Conservation (phyloP, 2,797 vertebrate species). For the Coranthus polyacanthus region DNA sequence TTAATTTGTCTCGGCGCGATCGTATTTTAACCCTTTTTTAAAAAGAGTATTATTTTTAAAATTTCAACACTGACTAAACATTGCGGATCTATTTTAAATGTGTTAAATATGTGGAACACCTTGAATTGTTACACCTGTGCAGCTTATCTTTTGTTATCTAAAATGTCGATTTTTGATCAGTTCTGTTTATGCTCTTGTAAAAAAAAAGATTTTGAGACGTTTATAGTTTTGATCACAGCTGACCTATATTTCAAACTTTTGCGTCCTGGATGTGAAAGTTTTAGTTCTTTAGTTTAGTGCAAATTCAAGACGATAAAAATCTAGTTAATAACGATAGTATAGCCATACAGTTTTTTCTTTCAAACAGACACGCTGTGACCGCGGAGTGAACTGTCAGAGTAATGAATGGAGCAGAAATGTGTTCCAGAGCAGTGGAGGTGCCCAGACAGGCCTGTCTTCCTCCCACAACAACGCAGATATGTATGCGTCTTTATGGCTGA, state of each 20-base stretch:
- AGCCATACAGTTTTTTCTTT: slow-evolving; percentile 3
- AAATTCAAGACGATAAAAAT: not conserved
- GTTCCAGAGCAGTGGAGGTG: slow-evolving; percentile 77
- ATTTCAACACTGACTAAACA: not conserved
- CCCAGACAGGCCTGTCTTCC: slow-evolving; percentile 77
- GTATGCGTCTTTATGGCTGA: slow-evolving; percentile 52
- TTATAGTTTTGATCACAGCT: slow-evolving; percentile 9
- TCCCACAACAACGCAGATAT: slow-evolving; percentile 66
- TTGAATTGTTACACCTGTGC: not conserved
- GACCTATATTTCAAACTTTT: slow-evolving; percentile 50
- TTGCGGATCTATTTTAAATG: not conserved
- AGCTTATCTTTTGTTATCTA: not conserved
- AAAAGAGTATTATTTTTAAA: not conserved
- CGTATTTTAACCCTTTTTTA: not conserved
- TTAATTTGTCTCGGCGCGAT: not conserved
- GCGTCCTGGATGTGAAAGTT: not conserved
- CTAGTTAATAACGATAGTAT: slow-evolving; percentile 18
- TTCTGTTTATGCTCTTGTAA: too few relatives aligned
- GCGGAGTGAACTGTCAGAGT: slow-evolving; percentile 77
- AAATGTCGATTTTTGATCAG: not conserved
- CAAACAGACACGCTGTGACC: slow-evolving; percentile 49
- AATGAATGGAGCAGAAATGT: slow-evolving; percentile 80
- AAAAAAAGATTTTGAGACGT: not conserved
- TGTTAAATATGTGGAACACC: not conserved
- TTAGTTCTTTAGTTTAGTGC: not conserved